Conservation (phyloP, 2,113 vertebrate genomes). For the Mastomys natalensis region DNA sequence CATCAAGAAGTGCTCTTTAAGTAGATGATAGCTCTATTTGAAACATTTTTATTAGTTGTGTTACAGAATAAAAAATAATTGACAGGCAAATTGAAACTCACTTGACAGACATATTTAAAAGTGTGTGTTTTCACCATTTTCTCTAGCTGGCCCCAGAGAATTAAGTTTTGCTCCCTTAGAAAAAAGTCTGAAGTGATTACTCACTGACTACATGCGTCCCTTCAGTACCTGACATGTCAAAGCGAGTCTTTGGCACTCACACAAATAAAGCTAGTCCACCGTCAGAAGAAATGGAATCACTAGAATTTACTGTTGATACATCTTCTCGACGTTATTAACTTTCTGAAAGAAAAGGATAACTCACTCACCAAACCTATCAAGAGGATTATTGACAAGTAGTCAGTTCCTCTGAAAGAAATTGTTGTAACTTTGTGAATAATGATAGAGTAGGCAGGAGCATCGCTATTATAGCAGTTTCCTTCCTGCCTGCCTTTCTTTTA, state of each 20-base stretch:
- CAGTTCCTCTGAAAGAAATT: no score
- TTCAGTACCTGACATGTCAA: no score
- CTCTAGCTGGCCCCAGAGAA: not conserved
- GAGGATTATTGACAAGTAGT: not conserved
- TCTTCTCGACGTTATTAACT: not conserved
- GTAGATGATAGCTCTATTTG: conserved; percentile 18
- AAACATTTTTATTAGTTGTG: conserved; percentile 62
- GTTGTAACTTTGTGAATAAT: no score
- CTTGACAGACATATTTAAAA: conserved; percentile 25
- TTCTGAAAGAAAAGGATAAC: conserved; percentile 13
- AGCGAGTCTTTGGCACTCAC: not conserved
- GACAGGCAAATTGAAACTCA: conserved; percentile 23
- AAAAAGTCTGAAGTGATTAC: not conserved
- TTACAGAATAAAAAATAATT: conserved; percentile 60
- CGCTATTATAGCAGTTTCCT: no score
- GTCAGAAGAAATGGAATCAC: not conserved
- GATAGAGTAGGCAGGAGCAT: no score
- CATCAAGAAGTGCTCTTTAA: conserved; percentile 51
- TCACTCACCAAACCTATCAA: not conserved
- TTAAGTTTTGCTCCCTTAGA: not conserved
- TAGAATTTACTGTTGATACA: not conserved
- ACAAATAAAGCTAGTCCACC: not conserved
- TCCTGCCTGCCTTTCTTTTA: no score
- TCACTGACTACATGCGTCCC: no score
- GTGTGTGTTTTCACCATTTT: no score